A percentile compares a stretch with the other conserved stretches of the same genome.
phyloP scores from a whole-genome alignment of 2,888 invertebrate genomes.

The Phasia obesa region DNA sequence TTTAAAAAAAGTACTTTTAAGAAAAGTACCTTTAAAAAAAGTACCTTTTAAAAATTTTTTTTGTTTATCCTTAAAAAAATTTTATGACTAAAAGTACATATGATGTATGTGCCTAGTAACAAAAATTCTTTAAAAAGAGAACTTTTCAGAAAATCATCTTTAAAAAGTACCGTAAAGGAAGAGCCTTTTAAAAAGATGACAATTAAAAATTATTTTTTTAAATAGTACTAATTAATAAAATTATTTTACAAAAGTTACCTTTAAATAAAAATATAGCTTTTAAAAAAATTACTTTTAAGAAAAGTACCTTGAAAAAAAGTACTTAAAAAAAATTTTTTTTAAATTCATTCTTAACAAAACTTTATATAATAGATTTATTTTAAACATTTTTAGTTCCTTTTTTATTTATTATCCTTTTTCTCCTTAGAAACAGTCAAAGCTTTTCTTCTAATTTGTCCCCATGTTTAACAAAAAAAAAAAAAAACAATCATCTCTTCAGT shows the following conservation, averaged over 20 bases:
- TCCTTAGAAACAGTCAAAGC: no score
- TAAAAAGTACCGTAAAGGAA: neutral
- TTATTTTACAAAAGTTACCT: no score
- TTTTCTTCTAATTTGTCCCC: neutral
- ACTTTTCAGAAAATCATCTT: neutral
- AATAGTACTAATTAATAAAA: neutral
- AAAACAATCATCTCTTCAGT: constrained; percentile 4
- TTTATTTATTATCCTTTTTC: no score
- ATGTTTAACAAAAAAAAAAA: neutral
- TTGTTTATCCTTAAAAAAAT: neutral
- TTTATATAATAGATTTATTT: no score
- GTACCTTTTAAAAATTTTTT: neutral
- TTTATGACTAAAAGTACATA: no score
- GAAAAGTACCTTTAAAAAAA: neutral
- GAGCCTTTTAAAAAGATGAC: neutral
- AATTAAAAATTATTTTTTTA: neutral
- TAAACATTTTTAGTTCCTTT: no score
- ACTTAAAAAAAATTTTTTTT: no score
- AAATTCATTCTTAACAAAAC: no score
- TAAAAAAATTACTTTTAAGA: neutral
- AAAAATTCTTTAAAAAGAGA: neutral
- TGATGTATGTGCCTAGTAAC: no score
- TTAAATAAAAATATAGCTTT: no score
- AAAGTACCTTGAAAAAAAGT: no score
- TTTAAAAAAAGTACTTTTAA: neutral